Percentiles rank a stretch among this genome's conserved stretches.
These are phyloP conservation scores for Zootoca vivipara DNA, from an alignment of 2,113 vertebrate species.

Conservation along the genomic window DNA sequence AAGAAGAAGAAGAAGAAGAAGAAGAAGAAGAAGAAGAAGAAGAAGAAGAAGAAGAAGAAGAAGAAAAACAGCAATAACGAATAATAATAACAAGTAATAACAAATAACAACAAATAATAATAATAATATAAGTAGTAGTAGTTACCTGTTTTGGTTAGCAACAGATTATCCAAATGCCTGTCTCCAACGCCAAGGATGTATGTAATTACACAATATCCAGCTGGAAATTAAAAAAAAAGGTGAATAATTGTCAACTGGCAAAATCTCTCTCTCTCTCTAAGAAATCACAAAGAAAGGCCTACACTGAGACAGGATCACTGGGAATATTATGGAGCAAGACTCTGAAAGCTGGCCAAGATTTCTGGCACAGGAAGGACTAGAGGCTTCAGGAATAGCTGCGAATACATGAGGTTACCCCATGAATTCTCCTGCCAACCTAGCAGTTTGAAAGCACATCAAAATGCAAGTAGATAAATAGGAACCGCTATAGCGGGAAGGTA, in stretches of 20 bases:
- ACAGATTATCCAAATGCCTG: slow-evolving; percentile 95
- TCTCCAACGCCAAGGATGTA: slow-evolving; percentile 98
- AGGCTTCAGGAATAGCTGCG: not conserved
- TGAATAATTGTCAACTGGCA: slow-evolving; percentile 1
- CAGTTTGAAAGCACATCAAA: no score
- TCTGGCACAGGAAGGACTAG: not conserved
- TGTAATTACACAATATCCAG: slow-evolving; percentile 97
- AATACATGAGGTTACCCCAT: not conserved
- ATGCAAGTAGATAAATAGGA: no score
- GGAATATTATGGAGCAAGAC: not conserved
- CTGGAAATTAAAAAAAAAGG: slow-evolving; percentile 74
- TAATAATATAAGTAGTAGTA: not conserved
- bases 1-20: no score
- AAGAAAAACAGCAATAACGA: no score
- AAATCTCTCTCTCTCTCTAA: not conserved
- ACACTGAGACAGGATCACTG: not conserved
- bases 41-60: no score
- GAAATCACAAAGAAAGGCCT: no score
- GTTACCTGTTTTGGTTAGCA: slow-evolving; percentile 90
- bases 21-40: no score
- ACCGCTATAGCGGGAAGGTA: no score
- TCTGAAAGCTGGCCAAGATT: not conserved
- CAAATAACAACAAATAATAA: not conserved
- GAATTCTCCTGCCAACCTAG: no score
- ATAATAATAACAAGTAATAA: no score